These are phyloP conservation scores for Rallus crepitans DNA, from an alignment of 2,797 vertebrate genomes.

Conservation along the genomic window DNA sequence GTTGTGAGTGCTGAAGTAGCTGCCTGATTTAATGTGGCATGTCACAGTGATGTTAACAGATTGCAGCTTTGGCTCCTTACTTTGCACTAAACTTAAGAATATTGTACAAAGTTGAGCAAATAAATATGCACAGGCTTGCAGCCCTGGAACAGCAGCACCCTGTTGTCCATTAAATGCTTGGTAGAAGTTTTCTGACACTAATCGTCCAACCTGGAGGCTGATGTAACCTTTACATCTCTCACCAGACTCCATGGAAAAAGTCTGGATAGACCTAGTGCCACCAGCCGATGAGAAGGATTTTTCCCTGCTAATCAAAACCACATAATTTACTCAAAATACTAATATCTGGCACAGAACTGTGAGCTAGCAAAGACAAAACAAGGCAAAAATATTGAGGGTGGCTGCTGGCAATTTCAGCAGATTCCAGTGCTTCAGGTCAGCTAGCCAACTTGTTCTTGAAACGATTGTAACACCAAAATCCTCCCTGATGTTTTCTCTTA, in stretches of 20 bases:
- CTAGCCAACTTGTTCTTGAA: not conserved
- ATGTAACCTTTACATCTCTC: not conserved
- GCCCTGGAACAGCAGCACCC: not conserved
- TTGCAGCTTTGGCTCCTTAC: not conserved
- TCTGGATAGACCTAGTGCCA: not conserved
- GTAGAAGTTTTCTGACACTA: not conserved
- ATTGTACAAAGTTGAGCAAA: not conserved
- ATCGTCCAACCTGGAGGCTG: not conserved
- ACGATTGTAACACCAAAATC: not conserved
- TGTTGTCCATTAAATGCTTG: not conserved
- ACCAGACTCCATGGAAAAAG: not conserved
- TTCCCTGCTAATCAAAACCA: not conserved
- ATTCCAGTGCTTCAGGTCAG: not conserved
- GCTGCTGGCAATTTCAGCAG: not conserved
- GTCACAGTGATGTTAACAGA: not conserved
- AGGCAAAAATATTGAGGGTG: not conserved
- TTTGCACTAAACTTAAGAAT: not conserved
- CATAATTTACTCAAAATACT: not conserved
- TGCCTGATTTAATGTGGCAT: not conserved
- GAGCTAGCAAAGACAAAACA: not conserved
- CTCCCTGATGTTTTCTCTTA: not conserved
- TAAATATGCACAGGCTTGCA: not conserved
- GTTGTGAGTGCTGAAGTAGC: not conserved
- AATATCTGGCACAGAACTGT: not conserved
- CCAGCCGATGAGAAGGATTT: not conserved